Conservation (phyloP, 1,140 invertebrate genomes). For the Lasaia peninsularis region DNA sequence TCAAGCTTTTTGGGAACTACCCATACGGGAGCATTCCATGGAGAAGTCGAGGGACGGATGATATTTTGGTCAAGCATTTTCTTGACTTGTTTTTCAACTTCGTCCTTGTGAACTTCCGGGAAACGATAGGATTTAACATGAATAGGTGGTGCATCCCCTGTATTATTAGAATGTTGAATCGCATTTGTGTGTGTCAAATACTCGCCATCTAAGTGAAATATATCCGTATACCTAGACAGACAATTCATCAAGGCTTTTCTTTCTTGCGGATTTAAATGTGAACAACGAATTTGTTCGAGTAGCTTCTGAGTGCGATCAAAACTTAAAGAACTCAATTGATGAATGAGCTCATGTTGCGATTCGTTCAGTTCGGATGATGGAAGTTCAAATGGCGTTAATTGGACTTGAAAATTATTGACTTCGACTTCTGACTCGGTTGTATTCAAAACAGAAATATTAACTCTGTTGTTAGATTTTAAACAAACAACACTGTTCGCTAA, state of each 20-base stretch:
- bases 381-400: not conserved
- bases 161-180: not conserved
- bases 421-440: not conserved
- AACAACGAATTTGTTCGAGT: not conserved
- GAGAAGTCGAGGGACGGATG: not conserved
- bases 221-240: not conserved
- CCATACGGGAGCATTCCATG: not conserved
- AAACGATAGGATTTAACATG: no score
- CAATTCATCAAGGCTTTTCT: not conserved
- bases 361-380: not conserved
- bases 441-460: not conserved
- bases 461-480: not conserved
- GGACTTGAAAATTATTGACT: not conserved
- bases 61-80: constrained; percentile 9
- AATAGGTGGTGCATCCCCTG: not conserved
- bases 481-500: not conserved
- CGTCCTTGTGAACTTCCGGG: constrained; percentile 1
- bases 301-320: not conserved
- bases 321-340: not conserved
- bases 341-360: not conserved
- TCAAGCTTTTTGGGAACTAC: not conserved
- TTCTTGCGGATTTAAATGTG: not conserved
- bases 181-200: not conserved
- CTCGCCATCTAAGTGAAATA: not conserved
- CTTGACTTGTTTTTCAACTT: constrained; percentile 5